A percentile compares a stretch with the other conserved stretches of the same genome.
These are phyloP conservation scores for Tadarida brasiliensis DNA, from an alignment of 2,797 vertebrate genomes.

Conservation along the genomic window DNA sequence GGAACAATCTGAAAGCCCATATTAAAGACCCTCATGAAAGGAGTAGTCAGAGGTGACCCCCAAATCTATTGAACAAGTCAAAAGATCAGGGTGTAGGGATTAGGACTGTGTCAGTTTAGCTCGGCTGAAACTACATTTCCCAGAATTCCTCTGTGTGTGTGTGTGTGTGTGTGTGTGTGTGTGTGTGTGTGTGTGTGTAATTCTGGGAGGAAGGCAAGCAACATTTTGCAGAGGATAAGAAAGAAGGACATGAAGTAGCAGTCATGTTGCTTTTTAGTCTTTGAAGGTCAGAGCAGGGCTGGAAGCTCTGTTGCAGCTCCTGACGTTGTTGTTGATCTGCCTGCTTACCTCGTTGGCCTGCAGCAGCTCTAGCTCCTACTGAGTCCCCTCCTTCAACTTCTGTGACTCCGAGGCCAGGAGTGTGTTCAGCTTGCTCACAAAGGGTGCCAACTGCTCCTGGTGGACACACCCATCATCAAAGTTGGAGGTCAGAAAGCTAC, in stretches of 20 bases:
- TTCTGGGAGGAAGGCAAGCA: not conserved
- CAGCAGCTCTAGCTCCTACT: not conserved
- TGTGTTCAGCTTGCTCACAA: not conserved
- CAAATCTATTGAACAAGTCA: not conserved
- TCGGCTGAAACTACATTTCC: conserved; percentile 2
- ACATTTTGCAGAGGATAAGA: not conserved
- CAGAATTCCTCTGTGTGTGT: conserved; percentile 1
- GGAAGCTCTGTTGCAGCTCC: not conserved
- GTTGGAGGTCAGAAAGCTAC: not conserved
- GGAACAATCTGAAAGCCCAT: not conserved
- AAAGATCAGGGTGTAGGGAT: not conserved
- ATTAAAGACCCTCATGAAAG: not conserved
- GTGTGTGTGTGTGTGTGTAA: not conserved
- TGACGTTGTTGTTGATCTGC: not conserved
- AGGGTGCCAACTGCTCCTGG: not conserved
- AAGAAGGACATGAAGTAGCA: not conserved
- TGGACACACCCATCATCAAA: not conserved
- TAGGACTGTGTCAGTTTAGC: not conserved
- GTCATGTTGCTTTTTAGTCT: not conserved
- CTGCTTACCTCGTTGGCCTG: not conserved
- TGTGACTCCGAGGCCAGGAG: not conserved
- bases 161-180: not conserved
- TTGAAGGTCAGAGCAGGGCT: not conserved
- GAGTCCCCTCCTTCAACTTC: not conserved
- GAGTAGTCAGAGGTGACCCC: not conserved